phyloP scores from a whole-genome alignment of 2,888 invertebrate genomes.

The Apotomis turbidana region DNA sequence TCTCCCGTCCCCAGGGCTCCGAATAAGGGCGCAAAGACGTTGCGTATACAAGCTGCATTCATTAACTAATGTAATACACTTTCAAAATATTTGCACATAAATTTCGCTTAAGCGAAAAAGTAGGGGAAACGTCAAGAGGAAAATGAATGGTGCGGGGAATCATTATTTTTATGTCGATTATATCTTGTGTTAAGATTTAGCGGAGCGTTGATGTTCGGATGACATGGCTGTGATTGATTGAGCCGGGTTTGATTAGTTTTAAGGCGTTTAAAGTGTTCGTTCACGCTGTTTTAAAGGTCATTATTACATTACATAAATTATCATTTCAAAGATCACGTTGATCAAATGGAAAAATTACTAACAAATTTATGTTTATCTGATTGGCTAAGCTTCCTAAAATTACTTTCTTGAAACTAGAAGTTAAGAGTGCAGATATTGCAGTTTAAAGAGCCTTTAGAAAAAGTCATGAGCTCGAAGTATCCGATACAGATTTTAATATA shows the following conservation, averaged over 20 bases:
- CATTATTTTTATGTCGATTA: slow-evolving; percentile 53
- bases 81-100: slow-evolving; percentile 82
- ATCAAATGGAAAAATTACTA: too few relatives aligned
- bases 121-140: slow-evolving; percentile 55
- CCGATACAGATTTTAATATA: too few relatives aligned
- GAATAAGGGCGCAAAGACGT: slow-evolving; percentile 67
- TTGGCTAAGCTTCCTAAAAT: too few relatives aligned
- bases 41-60: slow-evolving; percentile 78
- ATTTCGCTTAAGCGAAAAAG: slow-evolving; percentile 73
- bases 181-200: slow-evolving; percentile 39
- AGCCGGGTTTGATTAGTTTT: slow-evolving; percentile 22
- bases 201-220: slow-evolving; percentile 22
- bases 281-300: slow-evolving; percentile 72
- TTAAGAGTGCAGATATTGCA: too few relatives aligned
- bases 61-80: slow-evolving; percentile 83
- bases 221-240: slow-evolving; percentile 29
- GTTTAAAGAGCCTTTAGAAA: too few relatives aligned
- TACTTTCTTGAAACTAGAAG: too few relatives aligned
- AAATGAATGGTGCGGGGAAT: slow-evolving; percentile 58
- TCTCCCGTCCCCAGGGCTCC: slow-evolving; percentile 44
- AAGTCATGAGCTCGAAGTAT: too few relatives aligned
- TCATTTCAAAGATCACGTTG: too few relatives aligned
- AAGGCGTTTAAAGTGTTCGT: slow-evolving; percentile 51
- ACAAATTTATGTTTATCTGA: too few relatives aligned
- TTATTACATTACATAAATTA: background rate